Evolutionary conservation across 2,797 vertebrate genomes (phyloP), one percentile per base, ranked within the genome.

Genomic region (Amazona finschi): DNA sequence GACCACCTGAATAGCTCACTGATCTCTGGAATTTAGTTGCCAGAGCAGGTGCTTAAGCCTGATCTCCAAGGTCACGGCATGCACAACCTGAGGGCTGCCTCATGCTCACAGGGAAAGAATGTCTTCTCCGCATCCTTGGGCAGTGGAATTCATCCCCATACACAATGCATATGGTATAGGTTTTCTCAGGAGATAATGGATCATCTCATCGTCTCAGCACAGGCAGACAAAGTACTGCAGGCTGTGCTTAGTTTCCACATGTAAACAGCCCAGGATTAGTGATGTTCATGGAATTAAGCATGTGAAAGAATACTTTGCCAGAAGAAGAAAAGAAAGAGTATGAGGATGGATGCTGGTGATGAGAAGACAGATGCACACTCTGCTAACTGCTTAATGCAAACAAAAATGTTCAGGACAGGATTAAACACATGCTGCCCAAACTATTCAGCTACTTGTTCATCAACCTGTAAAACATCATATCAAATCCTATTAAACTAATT

Each of bases 401-500:
- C 16, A 69, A 83, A 80, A 74, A 39, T 47, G 58, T 81, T 94
- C 33, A 44, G 72, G 64, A 65, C 22, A 69, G 69, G 88, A 77
- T 52, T 57, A 79, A 89, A 74, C 36, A 50, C 28, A 31, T 24
- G 30, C 72, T 87, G 78, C 43, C n/a, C 49, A 60, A 92, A 75
- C 33, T 70, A 41, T 60, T 80, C 58, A 89, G 66, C 31, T 84
- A 31, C 46, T 89, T 81, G 25, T 38, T 44, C 41, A 89, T 36
- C 53, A 58, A 8, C 8, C 18, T 77, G 36, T 53, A 84, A 93
- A 77, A 72, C 11, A 33, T 8, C 31, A 33, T 4, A 44, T 47
- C 50, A 87, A 86, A 92, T 87, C 28, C 44, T 76, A 19, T 85
- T 78, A 85, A 89, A 78, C 21, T 53, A 52, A 73, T 7, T 12